Evolutionary conservation across 1,140 invertebrate genomes (phyloP).

Genomic region (Pinna nobilis): DNA sequence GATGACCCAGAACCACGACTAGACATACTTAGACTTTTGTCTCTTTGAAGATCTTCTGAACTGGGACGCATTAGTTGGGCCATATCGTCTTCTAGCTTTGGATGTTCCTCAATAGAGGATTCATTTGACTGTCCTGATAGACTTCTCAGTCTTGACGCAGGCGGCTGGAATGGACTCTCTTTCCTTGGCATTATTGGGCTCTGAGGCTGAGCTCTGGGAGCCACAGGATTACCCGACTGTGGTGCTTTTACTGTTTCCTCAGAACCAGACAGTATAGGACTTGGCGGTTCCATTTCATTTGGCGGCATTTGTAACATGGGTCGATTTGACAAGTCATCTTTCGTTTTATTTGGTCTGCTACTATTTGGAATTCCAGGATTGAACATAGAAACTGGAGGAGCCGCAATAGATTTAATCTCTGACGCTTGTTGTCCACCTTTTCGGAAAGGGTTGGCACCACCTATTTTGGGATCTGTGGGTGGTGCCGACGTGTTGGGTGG

Average conservation of each 20-base stretch:
- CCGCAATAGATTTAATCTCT: neutral
- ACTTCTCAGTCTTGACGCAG: conserved; percentile 38
- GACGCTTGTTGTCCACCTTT: too few species aligned
- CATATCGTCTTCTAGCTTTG: conserved; percentile 20
- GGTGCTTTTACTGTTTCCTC: conserved; percentile 27
- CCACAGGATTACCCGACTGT: conserved; percentile 1
- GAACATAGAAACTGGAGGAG: neutral
- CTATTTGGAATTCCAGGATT: too few species aligned
- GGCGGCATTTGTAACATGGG: neutral
- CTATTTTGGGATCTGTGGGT: conserved; percentile 14
- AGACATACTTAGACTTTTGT: conserved; percentile 3
- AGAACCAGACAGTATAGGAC: conserved; percentile 14
- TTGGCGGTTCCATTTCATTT: conserved; percentile 14
- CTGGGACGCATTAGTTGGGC: conserved; percentile 9
- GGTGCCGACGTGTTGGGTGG: neutral
- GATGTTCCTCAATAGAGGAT: conserved; percentile 33
- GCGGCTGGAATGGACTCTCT: conserved; percentile 57
- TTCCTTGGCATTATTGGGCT: conserved; percentile 56
- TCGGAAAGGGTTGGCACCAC: conserved; percentile 49
- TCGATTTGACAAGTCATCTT: conserved; percentile 10
- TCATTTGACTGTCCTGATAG: conserved; percentile 35
- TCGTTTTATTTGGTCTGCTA: neutral
- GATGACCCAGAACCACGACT: conserved; percentile 5
- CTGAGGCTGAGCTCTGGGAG: conserved; percentile 28
- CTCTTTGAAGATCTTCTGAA: conserved; percentile 11